A percentile compares a stretch with the other conserved stretches of the same genome.
These are phyloP conservation scores for Rhodinocichla rosea DNA, from an alignment of 2,113 vertebrate species.

Conservation along the genomic window DNA sequence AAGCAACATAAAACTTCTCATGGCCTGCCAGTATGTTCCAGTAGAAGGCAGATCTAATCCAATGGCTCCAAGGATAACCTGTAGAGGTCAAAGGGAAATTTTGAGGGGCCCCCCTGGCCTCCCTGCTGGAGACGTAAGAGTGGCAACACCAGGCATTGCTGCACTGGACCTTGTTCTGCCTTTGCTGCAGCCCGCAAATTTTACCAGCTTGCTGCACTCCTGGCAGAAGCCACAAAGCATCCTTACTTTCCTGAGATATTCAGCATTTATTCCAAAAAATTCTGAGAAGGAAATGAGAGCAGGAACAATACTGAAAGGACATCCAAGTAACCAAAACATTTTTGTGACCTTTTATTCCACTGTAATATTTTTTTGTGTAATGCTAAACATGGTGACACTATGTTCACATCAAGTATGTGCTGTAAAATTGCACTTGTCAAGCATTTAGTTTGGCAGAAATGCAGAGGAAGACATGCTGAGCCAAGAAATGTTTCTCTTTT, in stretches of 20 bases:
- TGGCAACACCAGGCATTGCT: background rate
- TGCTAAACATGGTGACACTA: conserved; percentile 64
- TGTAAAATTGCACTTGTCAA: conserved; percentile 65
- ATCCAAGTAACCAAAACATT: conserved; percentile 51
- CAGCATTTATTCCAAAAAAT: background rate
- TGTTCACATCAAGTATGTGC: conserved; percentile 56
- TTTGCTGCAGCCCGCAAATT: background rate
- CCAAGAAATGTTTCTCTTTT: conserved; percentile 57
- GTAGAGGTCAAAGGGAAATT: background rate
- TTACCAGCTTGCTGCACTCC: background rate
- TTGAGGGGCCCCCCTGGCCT: fast-evolving
- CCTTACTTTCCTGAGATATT: background rate
- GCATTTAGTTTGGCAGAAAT: conserved; percentile 61
- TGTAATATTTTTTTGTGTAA: conserved; percentile 3
- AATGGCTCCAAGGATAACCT: background rate
- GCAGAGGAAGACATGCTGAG: conserved; percentile 40
- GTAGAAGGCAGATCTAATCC: background rate
- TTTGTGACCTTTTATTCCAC: background rate
- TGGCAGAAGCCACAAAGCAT: background rate
- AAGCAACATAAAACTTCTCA: background rate
- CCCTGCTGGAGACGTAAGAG: background rate
- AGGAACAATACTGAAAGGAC: conserved; percentile 30
- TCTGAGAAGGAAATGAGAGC: background rate
- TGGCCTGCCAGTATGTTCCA: background rate
- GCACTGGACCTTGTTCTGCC: fast-evolving